These are phyloP conservation scores for Podabrus alpinus DNA, from an alignment of 2,888 invertebrate species.

Conservation along the genomic window DNA sequence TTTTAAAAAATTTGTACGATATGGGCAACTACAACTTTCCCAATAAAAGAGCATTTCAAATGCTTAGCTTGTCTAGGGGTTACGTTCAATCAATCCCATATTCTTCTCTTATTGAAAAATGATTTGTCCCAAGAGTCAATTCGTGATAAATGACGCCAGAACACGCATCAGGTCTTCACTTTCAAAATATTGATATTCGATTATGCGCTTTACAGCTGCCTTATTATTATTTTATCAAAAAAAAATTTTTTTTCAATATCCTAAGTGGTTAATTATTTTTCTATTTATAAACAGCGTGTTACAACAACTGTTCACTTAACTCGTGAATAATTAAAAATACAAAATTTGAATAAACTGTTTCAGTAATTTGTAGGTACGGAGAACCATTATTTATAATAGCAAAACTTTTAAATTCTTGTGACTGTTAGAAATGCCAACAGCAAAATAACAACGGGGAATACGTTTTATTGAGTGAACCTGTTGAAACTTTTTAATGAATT, in stretches of 20 bases:
- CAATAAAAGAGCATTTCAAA: conserved; percentile 13
- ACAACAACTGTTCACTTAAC: background rate
- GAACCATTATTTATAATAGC: background rate
- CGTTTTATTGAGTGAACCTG: conserved; percentile 13
- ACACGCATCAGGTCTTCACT: conserved; percentile 39
- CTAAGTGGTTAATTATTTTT: background rate
- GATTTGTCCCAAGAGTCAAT: conserved; percentile 45
- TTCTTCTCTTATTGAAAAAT: conserved; percentile 45
- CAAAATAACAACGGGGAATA: conserved; percentile 4
- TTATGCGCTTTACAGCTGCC: conserved; percentile 26
- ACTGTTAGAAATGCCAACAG: background rate
- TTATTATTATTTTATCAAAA: background rate
- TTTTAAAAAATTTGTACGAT: background rate
- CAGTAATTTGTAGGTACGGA: background rate
- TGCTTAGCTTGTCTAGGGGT: conserved; percentile 25
- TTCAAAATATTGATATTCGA: conserved; percentile 32
- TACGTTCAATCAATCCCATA: conserved; percentile 43
- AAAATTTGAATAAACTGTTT: background rate
- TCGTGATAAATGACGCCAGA: conserved; percentile 41
- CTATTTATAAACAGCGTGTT: background rate
- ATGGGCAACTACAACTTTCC: conserved; percentile 3
- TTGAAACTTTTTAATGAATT: conserved; percentile 20
- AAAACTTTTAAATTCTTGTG: background rate
- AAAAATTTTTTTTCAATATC: background rate
- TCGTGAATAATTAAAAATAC: background rate